Conservation (phyloP, 2,113 vertebrate species). For the Dendrocopos noguchii region DNA sequence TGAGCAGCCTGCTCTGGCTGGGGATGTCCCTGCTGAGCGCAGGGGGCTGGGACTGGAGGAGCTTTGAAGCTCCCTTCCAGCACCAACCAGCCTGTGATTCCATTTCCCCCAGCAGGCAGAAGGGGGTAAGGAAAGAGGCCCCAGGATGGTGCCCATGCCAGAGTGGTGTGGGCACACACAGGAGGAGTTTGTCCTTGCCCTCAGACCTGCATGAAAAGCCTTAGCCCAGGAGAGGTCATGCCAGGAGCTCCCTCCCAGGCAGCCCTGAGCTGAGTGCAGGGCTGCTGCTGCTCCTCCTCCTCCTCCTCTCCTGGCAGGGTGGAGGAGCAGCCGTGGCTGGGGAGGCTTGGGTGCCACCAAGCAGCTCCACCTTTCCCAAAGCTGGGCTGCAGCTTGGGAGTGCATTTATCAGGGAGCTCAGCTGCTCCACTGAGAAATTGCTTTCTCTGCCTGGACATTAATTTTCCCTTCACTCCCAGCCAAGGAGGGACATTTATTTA, state of each 20-base stretch:
- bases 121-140: too few species aligned
- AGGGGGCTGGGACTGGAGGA: too few species aligned
- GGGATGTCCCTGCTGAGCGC: too few species aligned
- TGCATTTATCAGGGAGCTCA: not conserved
- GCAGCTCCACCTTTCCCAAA: not conserved
- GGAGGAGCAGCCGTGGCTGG: too few species aligned
- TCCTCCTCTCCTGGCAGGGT: not conserved
- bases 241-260: too few species aligned
- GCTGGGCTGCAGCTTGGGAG: not conserved
- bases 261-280: not conserved
- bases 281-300: not conserved
- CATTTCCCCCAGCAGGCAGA: too few species aligned
- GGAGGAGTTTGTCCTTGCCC: not conserved
- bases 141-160: too few species aligned
- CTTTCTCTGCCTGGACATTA: not conserved
- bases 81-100: too few species aligned
- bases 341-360: not conserved
- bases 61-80: too few species aligned
- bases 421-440: not conserved
- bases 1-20: too few species aligned
- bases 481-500: not conserved
- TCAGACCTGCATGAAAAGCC: accelerated
- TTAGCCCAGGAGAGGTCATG: too few species aligned
- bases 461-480: not conserved
- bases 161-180: too few species aligned